Conservation (phyloP, 2,113 vertebrate species). For the Archilochus colubris region DNA sequence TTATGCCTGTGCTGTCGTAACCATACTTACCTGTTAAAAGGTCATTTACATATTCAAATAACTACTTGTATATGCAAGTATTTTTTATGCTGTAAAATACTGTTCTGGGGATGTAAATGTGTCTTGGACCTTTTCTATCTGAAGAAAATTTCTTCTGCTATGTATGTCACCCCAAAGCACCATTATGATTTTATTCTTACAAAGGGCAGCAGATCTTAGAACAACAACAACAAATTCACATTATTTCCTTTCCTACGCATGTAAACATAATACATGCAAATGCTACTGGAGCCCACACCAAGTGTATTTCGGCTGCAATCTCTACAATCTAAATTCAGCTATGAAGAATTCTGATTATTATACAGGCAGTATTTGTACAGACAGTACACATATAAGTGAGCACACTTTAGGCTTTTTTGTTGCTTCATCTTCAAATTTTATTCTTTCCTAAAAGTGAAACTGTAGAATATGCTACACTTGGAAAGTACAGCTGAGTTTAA, state of each 20-base stretch:
- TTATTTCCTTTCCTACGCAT: not conserved
- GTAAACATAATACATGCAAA: not conserved
- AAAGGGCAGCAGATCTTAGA: not conserved
- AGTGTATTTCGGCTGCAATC: not conserved
- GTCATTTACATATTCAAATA: not conserved
- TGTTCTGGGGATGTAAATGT: not conserved
- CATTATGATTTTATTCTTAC: not conserved
- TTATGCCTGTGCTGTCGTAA: not conserved
- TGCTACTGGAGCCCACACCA: not conserved
- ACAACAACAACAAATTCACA: not conserved
- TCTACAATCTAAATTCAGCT: not conserved
- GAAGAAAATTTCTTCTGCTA: not conserved
- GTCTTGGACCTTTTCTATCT: not conserved
- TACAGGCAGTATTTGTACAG: not conserved
- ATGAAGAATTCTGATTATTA: not conserved
- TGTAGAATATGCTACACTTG: not conserved
- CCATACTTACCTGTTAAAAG: not conserved
- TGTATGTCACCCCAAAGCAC: not conserved
- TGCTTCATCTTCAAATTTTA: not conserved
- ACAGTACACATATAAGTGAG: not conserved
- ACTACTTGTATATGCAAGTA: not conserved
- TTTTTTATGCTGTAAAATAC: not conserved
- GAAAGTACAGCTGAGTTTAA: not conserved
- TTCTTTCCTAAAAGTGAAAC: not conserved
- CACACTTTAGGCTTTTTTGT: not conserved